Evolutionary conservation across 2,113 vertebrate genomes (phyloP), one percentile per base, ranked within the genome.

Genomic region (Pelecanoides urinatrix): DNA sequence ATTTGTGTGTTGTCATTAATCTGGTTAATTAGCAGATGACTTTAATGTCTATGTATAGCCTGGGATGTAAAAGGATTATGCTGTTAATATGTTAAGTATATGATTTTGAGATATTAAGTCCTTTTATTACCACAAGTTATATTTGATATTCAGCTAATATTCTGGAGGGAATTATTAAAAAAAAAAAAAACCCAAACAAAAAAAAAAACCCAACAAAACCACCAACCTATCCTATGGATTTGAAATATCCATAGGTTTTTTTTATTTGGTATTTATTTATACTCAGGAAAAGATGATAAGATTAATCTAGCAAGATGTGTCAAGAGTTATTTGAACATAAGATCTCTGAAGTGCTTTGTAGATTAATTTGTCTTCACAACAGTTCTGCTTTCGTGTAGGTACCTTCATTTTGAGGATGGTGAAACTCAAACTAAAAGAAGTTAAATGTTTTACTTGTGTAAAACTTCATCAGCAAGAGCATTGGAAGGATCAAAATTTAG

Each of bases 1-100:
- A 92, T 72, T 61, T 79, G 34, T 73, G 50, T 56, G 14, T 47
- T 92, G 88, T 74, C 67, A 86, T 83, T 92, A 90, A 90, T 92
- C 59, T 79, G 89, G 36, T 88, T 96, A 90, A 96, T 97, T 97
- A 92, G 36, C 45, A 80, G 93, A 70, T 94, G 55, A 80, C 67
- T 96, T 93, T 86, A 83, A 90, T 88, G 88, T 86, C 88, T 92
- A 80, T 90, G 42, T 92, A 77, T 94, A 94, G 88, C 47, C 78
- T 59, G 34, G 44, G 36, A 86, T 89, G n/a, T 83, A 90, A 88
- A 95, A 92, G 65, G 63, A 96, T 94, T 96, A 67, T 0, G 15
- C 19, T 47, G 42, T 77, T 88, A 92, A 83, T 82, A 67, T 90
- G 36, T 93, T 42, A 94, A 80, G 59, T 61, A 47, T 83, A 86